Conservation (phyloP, 2,113 vertebrate species). For the Hippocampus abdominalis region DNA sequence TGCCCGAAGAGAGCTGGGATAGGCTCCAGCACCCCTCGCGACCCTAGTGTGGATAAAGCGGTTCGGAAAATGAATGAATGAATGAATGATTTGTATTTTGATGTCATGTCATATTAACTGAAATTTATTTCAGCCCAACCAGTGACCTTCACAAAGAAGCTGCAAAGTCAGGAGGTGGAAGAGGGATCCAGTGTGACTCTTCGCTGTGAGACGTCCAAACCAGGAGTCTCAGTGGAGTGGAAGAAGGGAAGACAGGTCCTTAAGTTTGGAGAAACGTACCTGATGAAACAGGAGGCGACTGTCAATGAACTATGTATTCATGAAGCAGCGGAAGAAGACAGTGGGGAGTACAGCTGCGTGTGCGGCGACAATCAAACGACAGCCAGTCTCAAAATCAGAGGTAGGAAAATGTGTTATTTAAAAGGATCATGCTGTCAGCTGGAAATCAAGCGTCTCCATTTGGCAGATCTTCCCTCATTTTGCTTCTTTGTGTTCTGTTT, state of each 20-base stretch:
- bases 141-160: slow-evolving; percentile 50
- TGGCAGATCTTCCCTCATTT: neutral
- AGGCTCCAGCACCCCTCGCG: too few species aligned
- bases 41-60: too few species aligned
- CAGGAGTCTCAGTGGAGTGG: slow-evolving; percentile 75
- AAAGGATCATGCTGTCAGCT: neutral
- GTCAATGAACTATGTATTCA: slow-evolving; percentile 62
- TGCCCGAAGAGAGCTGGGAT: too few species aligned
- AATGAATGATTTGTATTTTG: too few species aligned
- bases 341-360: slow-evolving; percentile 67
- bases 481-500: neutral
- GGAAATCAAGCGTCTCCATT: neutral
- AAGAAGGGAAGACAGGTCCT: slow-evolving; percentile 60
- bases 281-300: slow-evolving; percentile 57
- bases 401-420: slow-evolving; percentile 12
- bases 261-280: slow-evolving; percentile 68
- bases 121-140: slow-evolving; percentile 18
- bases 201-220: slow-evolving; percentile 75
- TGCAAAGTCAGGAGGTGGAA: slow-evolving; percentile 67
- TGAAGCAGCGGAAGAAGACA: slow-evolving; percentile 42
- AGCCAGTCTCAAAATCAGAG: slow-evolving; percentile 56
- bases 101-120: neutral
- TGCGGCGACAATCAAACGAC: slow-evolving; percentile 69
- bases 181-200: slow-evolving; percentile 70
- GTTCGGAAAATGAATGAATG: too few species aligned